Evolutionary conservation across 2,113 vertebrate genomes (phyloP), one percentile per base, ranked within the genome.

Genomic region (Tychaedon coryphoeus): DNA sequence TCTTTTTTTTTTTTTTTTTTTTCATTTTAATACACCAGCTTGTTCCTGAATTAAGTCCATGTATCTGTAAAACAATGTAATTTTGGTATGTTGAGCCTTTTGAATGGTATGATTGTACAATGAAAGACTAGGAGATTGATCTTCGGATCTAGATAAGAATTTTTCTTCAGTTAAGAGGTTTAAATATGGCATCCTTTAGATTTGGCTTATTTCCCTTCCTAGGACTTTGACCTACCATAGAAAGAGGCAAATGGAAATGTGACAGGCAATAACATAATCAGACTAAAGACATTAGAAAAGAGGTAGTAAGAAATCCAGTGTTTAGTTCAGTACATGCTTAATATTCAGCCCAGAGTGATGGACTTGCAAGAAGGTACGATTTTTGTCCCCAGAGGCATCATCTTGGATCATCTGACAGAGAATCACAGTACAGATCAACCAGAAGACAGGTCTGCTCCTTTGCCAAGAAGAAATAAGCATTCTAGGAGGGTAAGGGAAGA

Each of bases 301-400:
- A 56, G 18, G n/a, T 5, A 23, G 8, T 9, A 34, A 75, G 34
- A 75, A 88, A 71, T 47, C 7, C 31, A 83, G 11, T 18, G 67
- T 20, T 18, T 33, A 6, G 15, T 33, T 79, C 45, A 23, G 43
- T 58, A 38, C 14, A 12, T 10, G 2, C 3, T 62, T 45, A 38
- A 14, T 29, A n/a, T 18, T 67, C 31, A 56, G 3, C 29, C 23
- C 33, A 51, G 18, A 33, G 4, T 0, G 3, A 43, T 4, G 5
- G 19, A 50, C 24, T 16, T 54, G 7, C 9, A 47, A 50, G 38
- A 56, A 65, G 38, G 19, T 9, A 36, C 9, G n/a, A 29, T 51
- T 15, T 53, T 10, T 33, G 31, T 33, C 10, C 15, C 5, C 22
- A 69, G 48, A 81, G 36, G 18, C 12, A 61, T 56, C 1, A 1